A percentile compares a stretch with the other conserved stretches of the same genome.
phyloP scores from a whole-genome alignment of 2,797 vertebrate genomes.

The Anguilla marmorata region DNA sequence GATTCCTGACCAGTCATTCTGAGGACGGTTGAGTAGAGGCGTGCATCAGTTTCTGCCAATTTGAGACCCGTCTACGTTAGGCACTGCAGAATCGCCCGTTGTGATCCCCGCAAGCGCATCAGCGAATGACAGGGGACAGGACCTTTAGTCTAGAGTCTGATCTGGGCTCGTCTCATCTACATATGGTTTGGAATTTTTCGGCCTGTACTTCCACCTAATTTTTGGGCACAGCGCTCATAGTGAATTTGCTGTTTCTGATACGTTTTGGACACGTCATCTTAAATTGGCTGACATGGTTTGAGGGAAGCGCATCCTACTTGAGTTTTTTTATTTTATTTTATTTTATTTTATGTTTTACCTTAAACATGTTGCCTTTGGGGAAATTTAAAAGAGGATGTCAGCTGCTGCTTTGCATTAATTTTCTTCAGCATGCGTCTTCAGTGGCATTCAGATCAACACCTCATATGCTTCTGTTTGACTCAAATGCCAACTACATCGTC shows the following conservation, averaged over 20 bases:
- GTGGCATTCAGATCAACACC: background rate
- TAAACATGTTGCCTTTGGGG: background rate
- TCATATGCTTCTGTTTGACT: background rate
- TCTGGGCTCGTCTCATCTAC: background rate
- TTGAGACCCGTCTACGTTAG: background rate
- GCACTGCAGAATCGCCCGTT: background rate
- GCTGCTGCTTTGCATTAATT: background rate
- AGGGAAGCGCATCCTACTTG: background rate
- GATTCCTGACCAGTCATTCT: conserved; percentile 14
- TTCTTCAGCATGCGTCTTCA: background rate
- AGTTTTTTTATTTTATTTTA: background rate
- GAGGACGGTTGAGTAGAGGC: background rate
- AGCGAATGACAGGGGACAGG: background rate
- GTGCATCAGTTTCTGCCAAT: background rate
- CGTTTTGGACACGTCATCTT: background rate
- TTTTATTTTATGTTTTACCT: too few relatives aligned
- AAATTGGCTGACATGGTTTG: background rate
- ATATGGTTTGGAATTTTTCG: background rate
- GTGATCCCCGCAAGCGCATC: background rate
- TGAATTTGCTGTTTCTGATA: background rate
- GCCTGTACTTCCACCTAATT: background rate
- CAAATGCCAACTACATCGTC: background rate
- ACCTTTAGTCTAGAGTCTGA: background rate
- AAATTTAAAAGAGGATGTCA: background rate
- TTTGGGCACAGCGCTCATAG: background rate